A percentile compares a stretch with the other conserved stretches of the same genome.
phyloP scores from a whole-genome alignment of 2,113 vertebrate genomes.

The Hippocampus comes region DNA sequence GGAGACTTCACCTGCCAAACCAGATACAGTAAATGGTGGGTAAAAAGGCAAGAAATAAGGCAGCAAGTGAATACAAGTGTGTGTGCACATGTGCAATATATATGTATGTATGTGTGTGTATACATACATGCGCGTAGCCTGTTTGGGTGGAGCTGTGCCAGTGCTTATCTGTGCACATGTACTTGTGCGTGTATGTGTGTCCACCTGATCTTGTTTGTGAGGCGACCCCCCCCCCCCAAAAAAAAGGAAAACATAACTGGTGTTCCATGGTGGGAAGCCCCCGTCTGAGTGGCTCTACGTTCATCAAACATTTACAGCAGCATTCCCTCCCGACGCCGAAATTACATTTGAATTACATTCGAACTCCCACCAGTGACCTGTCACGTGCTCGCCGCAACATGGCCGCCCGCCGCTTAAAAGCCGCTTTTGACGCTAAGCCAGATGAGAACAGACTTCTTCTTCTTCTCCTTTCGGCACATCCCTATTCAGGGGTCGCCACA shows the following conservation, averaged over 20 bases:
- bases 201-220: constrained; percentile 43
- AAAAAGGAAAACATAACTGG: constrained; percentile 1
- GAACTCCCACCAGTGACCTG: constrained; percentile 47
- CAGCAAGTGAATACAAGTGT: neutral
- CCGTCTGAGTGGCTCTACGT: constrained; percentile 33
- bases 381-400: constrained; percentile 39
- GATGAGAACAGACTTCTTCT: neutral
- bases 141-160: too few relatives aligned
- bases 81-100: neutral
- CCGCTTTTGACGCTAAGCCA: constrained; percentile 18
- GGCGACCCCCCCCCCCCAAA: neutral
- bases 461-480: too few relatives aligned
- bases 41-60: neutral
- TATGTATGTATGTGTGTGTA: neutral
- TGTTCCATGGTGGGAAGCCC: constrained; percentile 9
- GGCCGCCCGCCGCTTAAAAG: constrained; percentile 48
- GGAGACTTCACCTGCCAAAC: constrained; percentile 47
- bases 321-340: constrained; percentile 46
- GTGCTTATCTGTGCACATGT: neutral
- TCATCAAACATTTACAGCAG: constrained; percentile 63
- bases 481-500: too few relatives aligned
- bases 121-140: too few relatives aligned
- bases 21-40: constrained; percentile 23
- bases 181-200: neutral
- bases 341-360: constrained; percentile 65